Percentiles rank a stretch among this genome's conserved stretches.
Conservation (phyloP, 2,797 vertebrate genomes). For the Xiphophorus birchmanni region DNA sequence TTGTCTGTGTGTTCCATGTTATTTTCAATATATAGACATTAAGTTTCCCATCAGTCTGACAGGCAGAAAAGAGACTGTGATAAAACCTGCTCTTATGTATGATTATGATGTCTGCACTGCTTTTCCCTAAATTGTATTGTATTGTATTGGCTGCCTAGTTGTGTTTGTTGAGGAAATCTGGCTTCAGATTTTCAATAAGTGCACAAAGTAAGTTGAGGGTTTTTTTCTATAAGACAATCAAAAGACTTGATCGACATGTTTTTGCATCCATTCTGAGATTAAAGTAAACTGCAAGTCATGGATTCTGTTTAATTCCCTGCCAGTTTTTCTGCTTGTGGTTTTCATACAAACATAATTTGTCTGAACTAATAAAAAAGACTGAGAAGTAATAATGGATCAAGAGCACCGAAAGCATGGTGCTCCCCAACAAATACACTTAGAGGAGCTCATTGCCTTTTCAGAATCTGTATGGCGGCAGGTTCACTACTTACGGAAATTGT, state of each 20-base stretch:
- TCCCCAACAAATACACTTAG: background rate
- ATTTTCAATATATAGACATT: no score
- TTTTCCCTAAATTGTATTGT: no score
- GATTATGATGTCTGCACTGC: no score
- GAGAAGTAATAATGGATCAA: background rate
- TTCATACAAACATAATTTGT: background rate
- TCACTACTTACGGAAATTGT: constrained; percentile 91
- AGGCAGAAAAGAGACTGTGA: no score
- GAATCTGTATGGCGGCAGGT: background rate
- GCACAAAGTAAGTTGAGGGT: background rate
- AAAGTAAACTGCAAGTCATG: background rate
- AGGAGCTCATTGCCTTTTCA: background rate
- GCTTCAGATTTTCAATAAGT: background rate
- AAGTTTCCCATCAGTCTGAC: no score
- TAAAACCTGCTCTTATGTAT: no score
- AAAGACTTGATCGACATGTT: background rate
- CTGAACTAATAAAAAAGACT: background rate
- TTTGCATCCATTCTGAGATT: background rate
- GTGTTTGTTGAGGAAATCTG: background rate
- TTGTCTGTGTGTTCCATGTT: no score
- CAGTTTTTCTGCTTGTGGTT: background rate
- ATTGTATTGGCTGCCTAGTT: background rate
- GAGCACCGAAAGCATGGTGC: background rate
- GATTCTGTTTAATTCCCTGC: background rate
- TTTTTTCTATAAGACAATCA: background rate